phyloP scores from a whole-genome alignment of 2,888 invertebrate genomes.

The Drosophila differens region DNA sequence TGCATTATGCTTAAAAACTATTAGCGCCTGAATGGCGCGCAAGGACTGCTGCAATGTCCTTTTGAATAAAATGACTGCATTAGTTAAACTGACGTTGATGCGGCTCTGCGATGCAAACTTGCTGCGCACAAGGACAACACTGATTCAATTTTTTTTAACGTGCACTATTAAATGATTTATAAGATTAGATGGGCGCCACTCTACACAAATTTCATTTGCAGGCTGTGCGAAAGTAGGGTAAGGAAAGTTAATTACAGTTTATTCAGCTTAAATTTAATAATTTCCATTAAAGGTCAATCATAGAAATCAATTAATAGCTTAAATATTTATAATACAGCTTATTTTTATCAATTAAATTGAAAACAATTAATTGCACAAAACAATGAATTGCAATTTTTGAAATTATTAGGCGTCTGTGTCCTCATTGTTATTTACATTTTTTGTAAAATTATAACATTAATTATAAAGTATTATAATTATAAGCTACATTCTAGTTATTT shows the following conservation, averaged over 20 bases:
- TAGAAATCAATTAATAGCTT: neutral
- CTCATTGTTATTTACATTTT: neutral
- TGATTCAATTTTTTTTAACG: conserved; percentile 49
- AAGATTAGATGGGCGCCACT: conserved; percentile 45
- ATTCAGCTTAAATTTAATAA: neutral
- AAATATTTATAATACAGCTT: neutral
- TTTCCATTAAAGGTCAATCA: neutral
- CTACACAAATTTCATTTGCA: conserved; percentile 12
- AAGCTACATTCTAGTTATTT: neutral
- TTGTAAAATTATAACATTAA: neutral
- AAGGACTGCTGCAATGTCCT: conserved; percentile 22
- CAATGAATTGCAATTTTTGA: neutral
- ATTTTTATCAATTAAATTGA: neutral
- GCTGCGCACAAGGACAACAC: conserved; percentile 22
- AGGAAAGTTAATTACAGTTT: neutral
- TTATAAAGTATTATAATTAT: neutral
- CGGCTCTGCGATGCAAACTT: conserved; percentile 30
- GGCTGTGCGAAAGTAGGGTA: too few species aligned
- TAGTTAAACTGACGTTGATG: conserved; percentile 66
- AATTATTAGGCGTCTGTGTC: neutral
- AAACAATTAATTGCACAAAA: neutral
- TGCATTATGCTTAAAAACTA: conserved; percentile 82
- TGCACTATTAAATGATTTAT: conserved; percentile 58
- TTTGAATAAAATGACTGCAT: conserved; percentile 56
- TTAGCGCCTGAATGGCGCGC: conserved; percentile 62